Evolutionary conservation across 2,797 vertebrate genomes (phyloP).

Genomic region (Mycteria americana): DNA sequence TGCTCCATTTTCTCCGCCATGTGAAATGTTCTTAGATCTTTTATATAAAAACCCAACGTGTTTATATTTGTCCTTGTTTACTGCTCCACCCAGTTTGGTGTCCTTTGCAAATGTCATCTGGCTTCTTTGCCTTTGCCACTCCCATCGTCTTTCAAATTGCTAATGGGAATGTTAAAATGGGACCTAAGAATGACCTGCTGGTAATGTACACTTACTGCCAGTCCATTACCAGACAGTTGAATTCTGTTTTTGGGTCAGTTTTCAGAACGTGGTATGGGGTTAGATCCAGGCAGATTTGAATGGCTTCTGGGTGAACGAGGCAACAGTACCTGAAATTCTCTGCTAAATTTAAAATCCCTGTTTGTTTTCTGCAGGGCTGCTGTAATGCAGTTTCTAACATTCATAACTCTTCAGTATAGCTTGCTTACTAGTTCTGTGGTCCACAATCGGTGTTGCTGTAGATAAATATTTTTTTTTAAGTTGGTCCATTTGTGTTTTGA

Average conservation of each 20-base stretch:
- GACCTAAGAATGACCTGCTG: not conserved
- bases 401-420: not conserved
- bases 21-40: not conserved
- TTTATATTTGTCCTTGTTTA: slow-evolving; percentile 32
- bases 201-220: not conserved
- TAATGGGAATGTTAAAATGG: slow-evolving; percentile 11
- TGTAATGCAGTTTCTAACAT: not conserved
- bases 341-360: not conserved
- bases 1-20: not conserved
- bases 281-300: not conserved
- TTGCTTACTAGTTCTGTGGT: not conserved
- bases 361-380: not conserved
- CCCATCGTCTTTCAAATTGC: slow-evolving; percentile 37
- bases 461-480: not conserved
- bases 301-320: not conserved
- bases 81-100: slow-evolving; percentile 8
- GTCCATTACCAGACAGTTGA: not conserved
- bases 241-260: not conserved
- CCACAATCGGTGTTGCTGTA: not conserved
- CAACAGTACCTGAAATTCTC: not conserved
- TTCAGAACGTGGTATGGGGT: not conserved
- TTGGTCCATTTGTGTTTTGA: not conserved
- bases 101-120: slow-evolving; percentile 35
- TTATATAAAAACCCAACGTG: not conserved
- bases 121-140: slow-evolving; percentile 30